Evolutionary conservation across 2,797 vertebrate species (phyloP).

Genomic region (Neosilurus hyrtlii): DNA sequence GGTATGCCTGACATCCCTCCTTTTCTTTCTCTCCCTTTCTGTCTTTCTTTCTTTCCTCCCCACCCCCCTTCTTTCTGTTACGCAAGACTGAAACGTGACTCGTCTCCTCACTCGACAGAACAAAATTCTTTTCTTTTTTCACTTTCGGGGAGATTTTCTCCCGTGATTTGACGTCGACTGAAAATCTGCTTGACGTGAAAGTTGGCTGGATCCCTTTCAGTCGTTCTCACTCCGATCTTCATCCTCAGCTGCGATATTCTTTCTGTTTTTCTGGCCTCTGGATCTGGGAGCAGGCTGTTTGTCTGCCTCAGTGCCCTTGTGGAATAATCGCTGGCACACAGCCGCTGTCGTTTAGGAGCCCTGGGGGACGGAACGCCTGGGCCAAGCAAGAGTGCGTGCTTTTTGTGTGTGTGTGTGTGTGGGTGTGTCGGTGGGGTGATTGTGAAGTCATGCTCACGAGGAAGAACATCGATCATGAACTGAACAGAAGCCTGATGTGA

Average conservation of each 20-base stretch:
- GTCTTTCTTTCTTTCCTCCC: conserved; percentile 7
- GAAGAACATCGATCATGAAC: conserved; percentile 38
- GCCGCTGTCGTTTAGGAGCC: conserved; percentile 63
- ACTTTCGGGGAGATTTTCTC: neutral
- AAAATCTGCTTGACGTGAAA: neutral
- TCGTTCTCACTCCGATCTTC: neutral
- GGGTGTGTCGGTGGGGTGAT: conserved; percentile 6
- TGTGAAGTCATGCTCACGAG: conserved; percentile 31
- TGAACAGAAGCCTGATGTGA: conserved; percentile 29
- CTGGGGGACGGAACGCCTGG: conserved; percentile 46
- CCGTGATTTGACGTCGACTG: neutral
- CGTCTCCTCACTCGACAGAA: neutral
- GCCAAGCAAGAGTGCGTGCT: conserved; percentile 26
- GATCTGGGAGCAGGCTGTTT: conserved; percentile 61
- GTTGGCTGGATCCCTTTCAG: neutral
- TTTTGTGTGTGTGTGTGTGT: neutral
- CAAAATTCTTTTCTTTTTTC: no score
- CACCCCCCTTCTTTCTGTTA: no score
- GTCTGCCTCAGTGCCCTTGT: conserved; percentile 72
- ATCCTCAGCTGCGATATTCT: neutral
- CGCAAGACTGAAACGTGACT: neutral
- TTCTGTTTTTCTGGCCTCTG: conserved; percentile 10
- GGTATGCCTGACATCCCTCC: conserved; percentile 15
- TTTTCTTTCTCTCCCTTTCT: conserved; percentile 1
- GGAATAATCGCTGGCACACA: conserved; percentile 70